A percentile compares a stretch with the other conserved stretches of the same genome.
phyloP scores from a whole-genome alignment of 2,888 invertebrate species.

The Notodonta dromedarius region DNA sequence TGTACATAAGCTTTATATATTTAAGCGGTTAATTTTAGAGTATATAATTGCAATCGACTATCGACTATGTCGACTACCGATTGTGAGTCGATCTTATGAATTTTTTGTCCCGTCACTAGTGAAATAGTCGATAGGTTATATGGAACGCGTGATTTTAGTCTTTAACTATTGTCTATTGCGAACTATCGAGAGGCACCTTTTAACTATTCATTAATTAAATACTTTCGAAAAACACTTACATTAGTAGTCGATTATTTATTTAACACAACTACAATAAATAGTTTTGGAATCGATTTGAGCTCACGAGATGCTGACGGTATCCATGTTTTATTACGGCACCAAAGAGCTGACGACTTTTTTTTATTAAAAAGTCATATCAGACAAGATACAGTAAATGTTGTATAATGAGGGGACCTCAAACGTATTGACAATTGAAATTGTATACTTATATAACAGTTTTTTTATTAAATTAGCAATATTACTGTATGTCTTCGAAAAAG shows the following conservation, averaged over 20 bases:
- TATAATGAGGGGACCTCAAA: background rate
- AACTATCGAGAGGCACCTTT: slow-evolving; percentile 37
- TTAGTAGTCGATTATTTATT: slow-evolving; percentile 22
- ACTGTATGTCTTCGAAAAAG: no score
- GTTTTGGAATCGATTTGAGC: slow-evolving; percentile 49
- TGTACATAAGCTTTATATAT: slow-evolving; percentile 5
- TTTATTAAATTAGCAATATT: no score
- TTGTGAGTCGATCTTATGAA: background rate
- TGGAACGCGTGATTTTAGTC: slow-evolving; percentile 21
- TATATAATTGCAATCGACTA: slow-evolving; percentile 1
- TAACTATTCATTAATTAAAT: slow-evolving; percentile 41
- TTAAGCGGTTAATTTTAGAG: background rate
- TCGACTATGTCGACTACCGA: background rate
- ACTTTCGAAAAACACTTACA: slow-evolving; percentile 37
- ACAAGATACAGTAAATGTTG: background rate
- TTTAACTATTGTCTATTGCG: slow-evolving; percentile 41
- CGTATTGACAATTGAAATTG: no score
- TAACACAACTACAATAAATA: slow-evolving; percentile 42
- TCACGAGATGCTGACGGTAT: slow-evolving; percentile 33
- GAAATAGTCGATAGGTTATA: slow-evolving; percentile 1
- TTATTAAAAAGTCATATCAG: slow-evolving; percentile 18
- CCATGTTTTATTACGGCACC: slow-evolving; percentile 32
- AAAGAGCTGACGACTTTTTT: slow-evolving; percentile 18
- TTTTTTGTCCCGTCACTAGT: background rate
- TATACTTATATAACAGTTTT: no score